Base-by-base conservation (phyloP, 2,113 vertebrate species). In the Amblyopsis rosae region DNA sequence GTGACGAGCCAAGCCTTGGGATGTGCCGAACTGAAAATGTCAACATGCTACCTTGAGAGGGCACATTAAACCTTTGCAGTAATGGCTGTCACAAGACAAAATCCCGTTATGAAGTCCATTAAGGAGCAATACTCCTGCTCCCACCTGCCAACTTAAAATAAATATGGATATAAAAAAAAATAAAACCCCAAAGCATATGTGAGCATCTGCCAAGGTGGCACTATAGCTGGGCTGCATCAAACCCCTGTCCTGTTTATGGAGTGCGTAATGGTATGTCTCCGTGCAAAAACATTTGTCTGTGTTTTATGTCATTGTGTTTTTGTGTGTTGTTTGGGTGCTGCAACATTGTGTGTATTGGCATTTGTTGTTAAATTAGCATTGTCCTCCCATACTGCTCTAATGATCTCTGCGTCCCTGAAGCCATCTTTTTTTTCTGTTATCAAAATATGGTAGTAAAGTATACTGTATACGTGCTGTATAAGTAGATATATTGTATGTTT, bases 1-100 rank as follows among this genome's bases (percentile, higher is more conserved):
- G 46, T 87, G 87, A 82, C 75, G 55, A 81, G 84, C 80, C 80
- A 85, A 85, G 75, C 65, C 75, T 80, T 83, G 62, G 77, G 63
- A 83, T 82, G 79, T 81, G 86, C 85, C 88, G 85, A 86, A 74
- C 83, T 85, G 75, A 67, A 90, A 90, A 89, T 85, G 86, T 87
- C 87, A 87, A 84, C 85, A 87, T 79, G 76, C 80, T 88, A 87
- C 85, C 83, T 86, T 82, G 79, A 86, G 81, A 83, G 81, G 75
- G 86, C 85, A 78, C 86, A 87, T 86, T 90, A 87, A 89, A 88
- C 82, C 77, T 67, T 54, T 79, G 62, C 67, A 3, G 68, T 90
- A 89, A 90, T 88, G 79, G 85, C 81, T 72, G 79, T 84, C 86
- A 86, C 73, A 78, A 84, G 80, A 84, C 83, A 81, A 67, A 85